These are phyloP conservation scores for Puffinus mauretanicus DNA, from an alignment of 2,113 vertebrate genomes.

Conservation along the genomic window DNA sequence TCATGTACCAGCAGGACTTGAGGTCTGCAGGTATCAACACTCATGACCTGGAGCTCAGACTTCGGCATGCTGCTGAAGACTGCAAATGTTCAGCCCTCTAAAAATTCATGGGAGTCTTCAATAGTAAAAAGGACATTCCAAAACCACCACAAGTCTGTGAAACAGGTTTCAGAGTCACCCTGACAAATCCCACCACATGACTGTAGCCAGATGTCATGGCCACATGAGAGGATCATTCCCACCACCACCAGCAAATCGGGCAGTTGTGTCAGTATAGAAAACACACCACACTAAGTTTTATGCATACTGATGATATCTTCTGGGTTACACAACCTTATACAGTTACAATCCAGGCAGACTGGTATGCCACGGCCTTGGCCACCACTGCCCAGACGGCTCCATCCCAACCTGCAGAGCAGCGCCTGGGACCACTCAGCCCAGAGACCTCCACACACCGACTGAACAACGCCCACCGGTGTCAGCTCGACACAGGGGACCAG, in stretches of 20 bases:
- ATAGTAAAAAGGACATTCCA: neutral
- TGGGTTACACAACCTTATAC: neutral
- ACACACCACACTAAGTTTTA: neutral
- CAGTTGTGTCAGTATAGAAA: neutral
- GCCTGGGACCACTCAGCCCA: neutral
- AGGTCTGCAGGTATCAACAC: neutral
- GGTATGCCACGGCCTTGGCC: neutral
- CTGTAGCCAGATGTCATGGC: neutral
- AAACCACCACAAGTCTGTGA: neutral
- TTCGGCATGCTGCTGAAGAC: neutral
- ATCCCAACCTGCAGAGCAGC: neutral
- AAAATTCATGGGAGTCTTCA: neutral
- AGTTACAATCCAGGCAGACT: neutral
- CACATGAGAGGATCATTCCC: neutral
- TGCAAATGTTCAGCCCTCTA: neutral
- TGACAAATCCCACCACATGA: neutral
- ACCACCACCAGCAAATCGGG: neutral
- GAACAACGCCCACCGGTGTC: accelerated
- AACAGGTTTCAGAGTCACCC: neutral
- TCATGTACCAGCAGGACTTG: neutral
- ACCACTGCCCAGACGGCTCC: neutral
- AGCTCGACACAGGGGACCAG: neutral
- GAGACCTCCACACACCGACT: accelerated
- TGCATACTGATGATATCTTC: neutral
- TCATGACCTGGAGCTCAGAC: neutral